A percentile compares a stretch with the other conserved stretches of the same genome.
Evolutionary conservation across 2,113 vertebrate species (phyloP).

Genomic region (Ceyx margarethae): DNA sequence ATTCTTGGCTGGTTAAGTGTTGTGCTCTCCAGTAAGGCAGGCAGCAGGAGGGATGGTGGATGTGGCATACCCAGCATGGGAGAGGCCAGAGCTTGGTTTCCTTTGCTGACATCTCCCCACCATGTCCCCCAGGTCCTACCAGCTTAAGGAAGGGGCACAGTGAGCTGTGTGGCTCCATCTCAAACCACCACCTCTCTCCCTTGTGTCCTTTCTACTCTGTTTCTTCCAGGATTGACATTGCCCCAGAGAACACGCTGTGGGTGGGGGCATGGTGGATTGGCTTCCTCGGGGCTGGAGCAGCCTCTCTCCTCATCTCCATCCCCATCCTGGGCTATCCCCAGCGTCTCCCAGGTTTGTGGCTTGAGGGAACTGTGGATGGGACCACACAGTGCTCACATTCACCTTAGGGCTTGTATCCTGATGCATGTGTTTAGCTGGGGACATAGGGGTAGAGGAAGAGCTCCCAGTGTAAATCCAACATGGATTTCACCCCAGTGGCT

Average conservation of each 20-base stretch:
- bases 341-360: slow-evolving; percentile 85
- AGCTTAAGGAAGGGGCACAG: background rate
- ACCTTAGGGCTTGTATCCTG: background rate
- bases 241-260: slow-evolving; percentile 89
- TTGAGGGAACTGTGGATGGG: background rate
- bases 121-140: fast-evolving
- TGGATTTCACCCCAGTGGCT: background rate
- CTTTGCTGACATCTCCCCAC: background rate
- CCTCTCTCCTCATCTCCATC: slow-evolving; percentile 81
- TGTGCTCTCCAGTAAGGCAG: background rate
- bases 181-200: background rate
- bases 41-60: background rate
- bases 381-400: fast-evolving
- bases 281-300: slow-evolving; percentile 85
- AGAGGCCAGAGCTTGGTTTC: background rate
- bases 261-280: slow-evolving; percentile 97
- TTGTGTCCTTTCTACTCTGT: background rate
- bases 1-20: fast-evolving
- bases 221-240: slow-evolving; percentile 73
- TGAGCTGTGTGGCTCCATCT: fast-evolving
- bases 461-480: background rate
- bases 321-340: slow-evolving; percentile 92
- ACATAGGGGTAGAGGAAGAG: background rate
- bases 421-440: fast-evolving
- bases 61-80: fast-evolving